Base-by-base conservation (phyloP, 2,113 vertebrate genomes). In the Planiliza haematocheilus region DNA sequence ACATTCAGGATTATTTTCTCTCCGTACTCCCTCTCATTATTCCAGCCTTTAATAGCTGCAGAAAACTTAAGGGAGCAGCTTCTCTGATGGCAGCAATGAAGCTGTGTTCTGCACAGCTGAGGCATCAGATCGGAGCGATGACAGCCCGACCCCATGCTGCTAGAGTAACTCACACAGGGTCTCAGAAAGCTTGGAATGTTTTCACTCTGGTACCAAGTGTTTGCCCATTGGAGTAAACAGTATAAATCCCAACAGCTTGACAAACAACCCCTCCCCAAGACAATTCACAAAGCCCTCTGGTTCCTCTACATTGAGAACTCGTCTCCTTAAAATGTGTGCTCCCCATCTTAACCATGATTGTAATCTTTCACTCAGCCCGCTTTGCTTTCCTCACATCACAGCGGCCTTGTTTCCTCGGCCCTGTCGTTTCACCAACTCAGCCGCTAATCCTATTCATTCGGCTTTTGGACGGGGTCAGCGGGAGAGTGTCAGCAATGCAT, bases 61-160 rank as follows among this genome's bases (percentile, higher is more conserved):
- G 17, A 49, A n/a, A 51, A 67, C 71, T 77, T 74, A 10, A 16
- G 74, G 55, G 57, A 50, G 34, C 64, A n/a, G 56, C 62, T 73
- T 74, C 37, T 70, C 55, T 59, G 56, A 69, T 62, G 78, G 24
- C 14, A 42, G 78, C 78, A 62, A 81, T 86, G 74, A 87, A 87
- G 80, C 48, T 48, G 58, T 83, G 53, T 42, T 34, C 38, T 56
- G 76, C 79, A 88, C 90, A 91, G 84, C 89, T 89, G 89, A 89
- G 60, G 64, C 80, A 81, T 82, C 83, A 83, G 79, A 72, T 42
- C 0, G 53, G 48, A 58, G 70, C 30, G 83, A 60, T 88, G 90
- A 90, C 89, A 91, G 82, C 82, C 6, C 58, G 65, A 75, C 84
- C 85, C 77, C 84, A 65, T 60, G 77, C 86, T 77, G 79, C 56